Conservation (phyloP, 1,140 invertebrate genomes). For the Neotoxoptera formosana region DNA sequence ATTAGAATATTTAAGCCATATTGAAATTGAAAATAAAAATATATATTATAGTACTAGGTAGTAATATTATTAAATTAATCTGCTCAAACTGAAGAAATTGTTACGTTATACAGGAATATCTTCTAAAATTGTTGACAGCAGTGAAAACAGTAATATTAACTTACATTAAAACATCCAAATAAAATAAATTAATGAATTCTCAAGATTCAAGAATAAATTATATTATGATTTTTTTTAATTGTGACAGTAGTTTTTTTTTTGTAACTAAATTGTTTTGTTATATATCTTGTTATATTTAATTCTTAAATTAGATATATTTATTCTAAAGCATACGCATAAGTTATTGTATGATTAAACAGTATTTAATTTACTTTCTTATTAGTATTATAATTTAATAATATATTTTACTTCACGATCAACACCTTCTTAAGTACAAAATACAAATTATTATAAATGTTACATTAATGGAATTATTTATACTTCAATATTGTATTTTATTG, state of each 20-base stretch:
- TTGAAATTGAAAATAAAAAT: background rate
- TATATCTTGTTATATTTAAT: background rate
- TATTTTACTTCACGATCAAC: too few relatives aligned
- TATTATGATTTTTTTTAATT: background rate
- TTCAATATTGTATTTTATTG: too few relatives aligned
- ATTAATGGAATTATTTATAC: too few relatives aligned
- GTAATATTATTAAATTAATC: background rate
- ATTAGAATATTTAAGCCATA: background rate
- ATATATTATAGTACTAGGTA: background rate
- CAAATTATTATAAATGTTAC: too few relatives aligned
- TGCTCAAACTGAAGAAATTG: constrained; percentile 6
- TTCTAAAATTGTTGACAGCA: background rate
- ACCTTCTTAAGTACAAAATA: too few relatives aligned
- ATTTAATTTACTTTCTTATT: too few relatives aligned
- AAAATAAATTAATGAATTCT: background rate
- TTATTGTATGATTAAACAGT: background rate
- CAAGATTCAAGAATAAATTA: background rate
- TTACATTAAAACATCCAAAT: background rate
- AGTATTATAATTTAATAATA: too few relatives aligned
- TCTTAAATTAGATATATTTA: background rate
- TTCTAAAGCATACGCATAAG: background rate
- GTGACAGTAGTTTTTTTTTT: background rate
- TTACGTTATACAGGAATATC: background rate
- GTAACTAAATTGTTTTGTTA: background rate
- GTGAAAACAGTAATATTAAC: background rate